These are phyloP conservation scores for Todiramphus chloris DNA, from an alignment of 2,113 vertebrate genomes.

Conservation along the genomic window DNA sequence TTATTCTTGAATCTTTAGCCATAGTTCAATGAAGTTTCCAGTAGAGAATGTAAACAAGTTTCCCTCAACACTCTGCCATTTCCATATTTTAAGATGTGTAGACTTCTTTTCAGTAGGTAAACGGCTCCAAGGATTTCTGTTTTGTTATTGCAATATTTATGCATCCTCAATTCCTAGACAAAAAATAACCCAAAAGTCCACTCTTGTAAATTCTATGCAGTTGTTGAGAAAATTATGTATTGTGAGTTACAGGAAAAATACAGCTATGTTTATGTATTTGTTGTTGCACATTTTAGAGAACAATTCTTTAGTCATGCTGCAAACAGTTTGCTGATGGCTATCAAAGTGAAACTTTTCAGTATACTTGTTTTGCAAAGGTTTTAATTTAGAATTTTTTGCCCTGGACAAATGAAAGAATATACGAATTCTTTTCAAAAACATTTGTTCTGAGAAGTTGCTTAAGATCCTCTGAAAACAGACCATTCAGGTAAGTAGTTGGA, in stretches of 20 bases:
- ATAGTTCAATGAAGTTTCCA: background rate
- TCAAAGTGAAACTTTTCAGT: background rate
- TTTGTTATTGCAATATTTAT: background rate
- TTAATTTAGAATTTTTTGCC: background rate
- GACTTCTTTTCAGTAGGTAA: background rate
- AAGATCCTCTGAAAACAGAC: background rate
- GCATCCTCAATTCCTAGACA: background rate
- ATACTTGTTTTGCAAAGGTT: background rate
- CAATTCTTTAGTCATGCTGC: background rate
- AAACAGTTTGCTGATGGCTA: background rate
- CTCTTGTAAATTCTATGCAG: background rate
- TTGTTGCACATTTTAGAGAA: background rate
- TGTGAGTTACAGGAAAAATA: background rate
- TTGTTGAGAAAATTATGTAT: background rate
- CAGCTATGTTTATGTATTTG: background rate
- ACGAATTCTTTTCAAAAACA: background rate
- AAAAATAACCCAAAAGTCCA: background rate
- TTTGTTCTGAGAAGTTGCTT: background rate
- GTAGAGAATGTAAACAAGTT: background rate
- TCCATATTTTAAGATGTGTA: background rate
- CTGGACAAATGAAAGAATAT: background rate
- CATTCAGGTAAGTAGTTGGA: background rate
- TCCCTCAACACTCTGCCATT: background rate
- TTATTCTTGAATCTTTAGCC: background rate
- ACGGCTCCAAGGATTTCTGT: background rate